Percentiles rank a stretch among this genome's conserved stretches.
phyloP scores from a whole-genome alignment of 2,797 vertebrate genomes.

The Moxostoma hubbsi region DNA sequence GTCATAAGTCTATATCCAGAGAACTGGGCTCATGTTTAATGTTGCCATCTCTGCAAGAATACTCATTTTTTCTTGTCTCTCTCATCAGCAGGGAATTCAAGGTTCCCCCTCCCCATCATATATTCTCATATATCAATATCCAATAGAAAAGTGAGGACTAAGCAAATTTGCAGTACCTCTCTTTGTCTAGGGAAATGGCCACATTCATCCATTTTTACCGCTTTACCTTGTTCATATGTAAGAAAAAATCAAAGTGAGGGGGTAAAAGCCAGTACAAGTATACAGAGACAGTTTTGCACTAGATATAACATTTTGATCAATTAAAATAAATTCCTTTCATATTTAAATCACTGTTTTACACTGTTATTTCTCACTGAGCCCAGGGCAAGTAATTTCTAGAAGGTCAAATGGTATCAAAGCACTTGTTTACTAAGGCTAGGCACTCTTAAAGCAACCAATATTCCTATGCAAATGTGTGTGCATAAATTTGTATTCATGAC shows the following conservation, averaged over 20 bases:
- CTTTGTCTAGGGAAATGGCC: conserved; percentile 21
- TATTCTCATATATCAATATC: conserved; percentile 35
- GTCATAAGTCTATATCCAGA: conserved; percentile 25
- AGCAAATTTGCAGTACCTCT: background rate
- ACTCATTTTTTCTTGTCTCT: conserved; percentile 29
- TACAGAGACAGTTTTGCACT: background rate
- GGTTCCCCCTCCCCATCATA: background rate
- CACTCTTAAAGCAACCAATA: conserved; percentile 50
- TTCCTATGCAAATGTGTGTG: conserved; percentile 50
- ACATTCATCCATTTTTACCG: background rate
- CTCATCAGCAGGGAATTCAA: background rate
- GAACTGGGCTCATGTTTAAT: background rate
- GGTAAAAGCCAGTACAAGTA: background rate
- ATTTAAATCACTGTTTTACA: conserved; percentile 37
- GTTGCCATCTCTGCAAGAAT: conserved; percentile 18
- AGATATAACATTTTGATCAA: conserved; percentile 15
- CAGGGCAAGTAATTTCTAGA: conserved; percentile 41
- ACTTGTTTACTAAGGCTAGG: conserved; percentile 45
- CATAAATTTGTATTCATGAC: conserved; percentile 50
- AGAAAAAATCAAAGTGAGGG: background rate
- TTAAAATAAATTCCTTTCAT: conserved; percentile 19
- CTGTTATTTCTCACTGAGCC: conserved; percentile 25
- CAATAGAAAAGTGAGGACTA: conserved; percentile 11
- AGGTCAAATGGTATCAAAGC: conserved; percentile 47
- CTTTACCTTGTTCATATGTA: too few relatives aligned